Percentiles rank a stretch among this genome's conserved stretches.
Evolutionary conservation across 92 coral and sea anemone species (phyloP).

Genomic region (Pocillopora grandis): DNA sequence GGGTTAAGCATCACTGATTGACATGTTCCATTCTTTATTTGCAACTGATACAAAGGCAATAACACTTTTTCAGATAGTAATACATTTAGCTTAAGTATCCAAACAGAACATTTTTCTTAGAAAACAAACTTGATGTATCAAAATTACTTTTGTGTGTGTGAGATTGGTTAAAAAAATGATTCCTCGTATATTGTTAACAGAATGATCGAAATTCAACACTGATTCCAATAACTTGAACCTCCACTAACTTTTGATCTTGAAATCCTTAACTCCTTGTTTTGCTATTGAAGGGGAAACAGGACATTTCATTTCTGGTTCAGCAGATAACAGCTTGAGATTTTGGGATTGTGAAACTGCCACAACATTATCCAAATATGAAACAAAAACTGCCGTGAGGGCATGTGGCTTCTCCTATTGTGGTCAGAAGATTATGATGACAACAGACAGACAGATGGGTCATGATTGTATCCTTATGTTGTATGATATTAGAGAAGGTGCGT

Average conservation of each 20-base stretch:
- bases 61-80: no score
- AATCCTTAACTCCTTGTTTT: slow-evolving; percentile 16
- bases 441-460: slow-evolving; percentile 98
- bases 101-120: no score
- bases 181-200: no score
- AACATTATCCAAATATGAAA: slow-evolving; percentile 84
- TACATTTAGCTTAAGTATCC: no score
- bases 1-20: no score
- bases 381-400: slow-evolving; percentile 91
- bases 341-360: slow-evolving; percentile 98
- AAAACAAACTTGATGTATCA: no score
- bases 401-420: slow-evolving; percentile 96
- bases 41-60: no score
- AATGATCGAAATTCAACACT: not conserved
- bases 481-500: slow-evolving; percentile 84
- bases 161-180: no score
- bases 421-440: slow-evolving; percentile 80
- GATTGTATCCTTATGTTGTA: slow-evolving; percentile 72
- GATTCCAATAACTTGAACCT: not conserved
- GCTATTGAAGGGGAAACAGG: slow-evolving; percentile 75
- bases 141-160: no score
- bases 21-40: no score
- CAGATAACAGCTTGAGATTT: slow-evolving; percentile 90
- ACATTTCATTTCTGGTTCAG: slow-evolving; percentile 87
- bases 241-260: not conserved